These are phyloP conservation scores for Atethmia centrago DNA, from an alignment of 2,888 invertebrate species.

Conservation along the genomic window DNA sequence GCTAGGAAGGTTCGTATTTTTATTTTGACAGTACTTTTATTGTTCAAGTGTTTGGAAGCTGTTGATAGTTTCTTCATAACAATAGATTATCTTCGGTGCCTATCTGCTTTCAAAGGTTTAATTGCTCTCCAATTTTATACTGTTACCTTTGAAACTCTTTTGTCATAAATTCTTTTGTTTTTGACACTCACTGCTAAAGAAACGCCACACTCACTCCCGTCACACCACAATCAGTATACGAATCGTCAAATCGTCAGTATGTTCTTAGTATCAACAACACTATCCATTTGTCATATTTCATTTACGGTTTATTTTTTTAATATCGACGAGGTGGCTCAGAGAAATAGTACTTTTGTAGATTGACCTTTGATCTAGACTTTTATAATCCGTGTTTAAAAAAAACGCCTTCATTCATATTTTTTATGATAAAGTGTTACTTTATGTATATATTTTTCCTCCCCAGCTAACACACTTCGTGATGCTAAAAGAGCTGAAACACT, in stretches of 20 bases:
- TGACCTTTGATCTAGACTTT: background rate
- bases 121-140: background rate
- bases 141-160: background rate
- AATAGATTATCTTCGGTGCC: background rate
- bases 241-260: background rate
- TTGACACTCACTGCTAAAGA: background rate
- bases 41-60: background rate
- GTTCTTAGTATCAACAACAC: background rate
- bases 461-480: constrained; percentile 98
- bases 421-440: background rate
- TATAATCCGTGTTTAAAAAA: background rate
- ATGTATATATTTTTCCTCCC: constrained; percentile 40
- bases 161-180: background rate
- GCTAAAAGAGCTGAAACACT: constrained; percentile 98
- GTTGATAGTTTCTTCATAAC: background rate
- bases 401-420: background rate
- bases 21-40: background rate
- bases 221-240: background rate
- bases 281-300: background rate
- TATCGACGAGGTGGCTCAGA: background rate
- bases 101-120: background rate
- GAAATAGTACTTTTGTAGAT: background rate
- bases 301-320: background rate
- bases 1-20: constrained; percentile 94
- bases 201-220: background rate